These are phyloP conservation scores for Luffia ferchaultella DNA, from an alignment of 2,888 invertebrate species.

Conservation along the genomic window DNA sequence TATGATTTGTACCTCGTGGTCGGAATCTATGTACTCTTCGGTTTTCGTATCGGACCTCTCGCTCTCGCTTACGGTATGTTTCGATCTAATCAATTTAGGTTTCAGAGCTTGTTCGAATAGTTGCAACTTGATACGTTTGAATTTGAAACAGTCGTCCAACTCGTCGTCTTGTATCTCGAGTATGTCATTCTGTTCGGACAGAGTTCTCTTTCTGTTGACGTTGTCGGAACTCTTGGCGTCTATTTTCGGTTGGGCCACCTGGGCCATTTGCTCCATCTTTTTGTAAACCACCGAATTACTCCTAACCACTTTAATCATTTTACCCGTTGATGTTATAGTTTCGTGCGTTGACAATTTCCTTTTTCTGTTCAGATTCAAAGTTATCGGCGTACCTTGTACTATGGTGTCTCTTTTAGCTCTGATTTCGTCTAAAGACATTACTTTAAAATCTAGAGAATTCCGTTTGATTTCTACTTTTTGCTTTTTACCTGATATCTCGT, in stretches of 20 bases:
- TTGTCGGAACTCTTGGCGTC: conserved; percentile 29
- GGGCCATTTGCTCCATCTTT: conserved; percentile 34
- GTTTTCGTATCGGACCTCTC: conserved; percentile 23
- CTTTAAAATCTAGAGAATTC: conserved; percentile 45
- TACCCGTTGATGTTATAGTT: conserved; percentile 43
- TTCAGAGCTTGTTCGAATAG: conserved; percentile 32
- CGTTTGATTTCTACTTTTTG: conserved; percentile 22
- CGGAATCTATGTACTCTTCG: conserved; percentile 31
- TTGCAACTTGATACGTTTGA: conserved; percentile 48
- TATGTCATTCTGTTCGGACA: conserved; percentile 44
- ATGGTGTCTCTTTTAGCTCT: conserved; percentile 37
- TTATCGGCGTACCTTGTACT: conserved; percentile 32
- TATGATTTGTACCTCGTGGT: conserved; percentile 49
- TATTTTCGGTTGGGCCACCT: conserved; percentile 23
- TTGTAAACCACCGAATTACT: conserved; percentile 56
- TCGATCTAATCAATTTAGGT: conserved; percentile 37
- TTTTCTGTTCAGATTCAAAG: conserved; percentile 42
- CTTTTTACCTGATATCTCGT: conserved; percentile 52
- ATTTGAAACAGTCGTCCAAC: conserved; percentile 46
- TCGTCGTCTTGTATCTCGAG: conserved; percentile 43
- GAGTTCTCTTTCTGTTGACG: conserved; percentile 37
- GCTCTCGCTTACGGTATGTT: conserved; percentile 24
- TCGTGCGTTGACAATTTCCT: conserved; percentile 50
- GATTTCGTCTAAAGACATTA: conserved; percentile 61
- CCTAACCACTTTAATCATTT: conserved; percentile 52